Percentiles rank a stretch among this genome's conserved stretches.
phyloP scores from a whole-genome alignment of 2,113 vertebrate genomes.

The Clarias macrocephalus region DNA sequence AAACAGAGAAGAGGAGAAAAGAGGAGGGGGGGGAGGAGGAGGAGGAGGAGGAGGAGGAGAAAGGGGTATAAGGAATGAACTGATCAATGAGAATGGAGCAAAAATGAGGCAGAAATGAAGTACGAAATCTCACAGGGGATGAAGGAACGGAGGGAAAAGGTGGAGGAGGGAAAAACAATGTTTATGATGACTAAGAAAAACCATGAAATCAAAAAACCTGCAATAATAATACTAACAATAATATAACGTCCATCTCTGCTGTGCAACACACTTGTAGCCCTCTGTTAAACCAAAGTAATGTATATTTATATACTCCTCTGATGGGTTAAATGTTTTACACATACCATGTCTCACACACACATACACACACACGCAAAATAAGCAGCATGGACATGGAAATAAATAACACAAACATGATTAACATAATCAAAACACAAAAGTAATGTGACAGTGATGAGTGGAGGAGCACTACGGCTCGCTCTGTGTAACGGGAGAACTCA shows the following conservation, averaged over 20 bases:
- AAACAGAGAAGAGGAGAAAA: slow-evolving; percentile 55
- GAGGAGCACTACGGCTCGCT: slow-evolving; percentile 21
- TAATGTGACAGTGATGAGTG: background rate
- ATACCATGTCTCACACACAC: background rate
- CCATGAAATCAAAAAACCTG: background rate
- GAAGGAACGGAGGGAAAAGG: background rate
- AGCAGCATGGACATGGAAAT: slow-evolving; percentile 43
- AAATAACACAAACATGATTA: slow-evolving; percentile 6
- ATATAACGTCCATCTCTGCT: background rate
- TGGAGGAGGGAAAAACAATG: background rate
- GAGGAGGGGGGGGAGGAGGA: slow-evolving; percentile 5
- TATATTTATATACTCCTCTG: background rate
- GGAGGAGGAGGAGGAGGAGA: background rate
- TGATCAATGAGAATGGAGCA: background rate
- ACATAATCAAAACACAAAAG: slow-evolving; percentile 21
- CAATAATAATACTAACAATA: slow-evolving; percentile 5
- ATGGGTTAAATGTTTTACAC: background rate
- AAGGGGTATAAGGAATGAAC: background rate
- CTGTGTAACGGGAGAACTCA: background rate
- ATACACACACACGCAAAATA: background rate
- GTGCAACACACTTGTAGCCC: background rate
- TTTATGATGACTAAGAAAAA: background rate
- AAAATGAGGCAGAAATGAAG: background rate
- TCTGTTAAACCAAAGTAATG: background rate
- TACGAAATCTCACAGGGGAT: background rate